Evolutionary conservation across 2,888 invertebrate genomes (phyloP).

Genomic region (Macrostomum cliftonense): DNA sequence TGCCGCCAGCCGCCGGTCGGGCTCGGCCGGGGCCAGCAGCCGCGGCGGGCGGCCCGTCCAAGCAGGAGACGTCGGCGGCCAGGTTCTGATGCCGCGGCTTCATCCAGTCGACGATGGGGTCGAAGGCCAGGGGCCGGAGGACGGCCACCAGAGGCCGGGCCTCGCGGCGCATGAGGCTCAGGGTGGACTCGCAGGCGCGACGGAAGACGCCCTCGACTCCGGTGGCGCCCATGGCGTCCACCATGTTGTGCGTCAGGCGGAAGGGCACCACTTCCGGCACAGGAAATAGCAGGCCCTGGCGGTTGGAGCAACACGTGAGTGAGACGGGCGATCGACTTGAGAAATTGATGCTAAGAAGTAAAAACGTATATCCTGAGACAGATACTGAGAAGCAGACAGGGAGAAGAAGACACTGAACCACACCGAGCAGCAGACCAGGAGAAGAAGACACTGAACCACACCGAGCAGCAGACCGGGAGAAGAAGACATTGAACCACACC

Average conservation of each 20-base stretch:
- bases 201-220: conserved; percentile 74
- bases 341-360: too few species aligned
- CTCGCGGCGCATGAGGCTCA: conserved; percentile 64
- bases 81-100: conserved; percentile 7
- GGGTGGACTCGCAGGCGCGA: conserved; percentile 69
- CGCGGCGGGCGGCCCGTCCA: neutral
- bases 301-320: too few species aligned
- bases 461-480: too few species aligned
- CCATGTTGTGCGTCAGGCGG: conserved; percentile 85
- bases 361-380: too few species aligned
- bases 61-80: neutral
- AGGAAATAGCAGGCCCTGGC: conserved; percentile 62
- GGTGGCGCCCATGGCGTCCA: conserved; percentile 72
- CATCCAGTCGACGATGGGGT: conserved; percentile 20
- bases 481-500: too few species aligned
- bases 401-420: too few species aligned
- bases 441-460: too few species aligned
- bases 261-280: conserved; percentile 57
- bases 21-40: neutral
- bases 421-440: too few species aligned
- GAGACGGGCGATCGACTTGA: too few species aligned
- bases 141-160: conserved; percentile 12
- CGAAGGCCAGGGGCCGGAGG: conserved; percentile 45
- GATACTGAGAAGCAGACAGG: too few species aligned
- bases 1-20: neutral